These are phyloP conservation scores for Cantharis rustica DNA, from an alignment of 2,888 invertebrate genomes.

Conservation along the genomic window DNA sequence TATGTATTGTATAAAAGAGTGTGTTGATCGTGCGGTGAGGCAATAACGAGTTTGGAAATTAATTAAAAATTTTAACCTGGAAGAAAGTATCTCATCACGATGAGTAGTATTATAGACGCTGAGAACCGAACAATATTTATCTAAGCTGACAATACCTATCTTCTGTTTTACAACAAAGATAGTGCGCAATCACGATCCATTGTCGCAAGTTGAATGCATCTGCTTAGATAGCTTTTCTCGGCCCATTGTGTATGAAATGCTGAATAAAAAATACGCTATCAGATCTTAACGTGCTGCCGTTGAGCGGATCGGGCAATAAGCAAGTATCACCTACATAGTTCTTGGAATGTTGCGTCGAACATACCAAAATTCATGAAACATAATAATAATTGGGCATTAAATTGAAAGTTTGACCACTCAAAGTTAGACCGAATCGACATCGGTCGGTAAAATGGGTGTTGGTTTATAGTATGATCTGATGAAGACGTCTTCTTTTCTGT, in stretches of 20 bases:
- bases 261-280: slow-evolving; percentile 37
- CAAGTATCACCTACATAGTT: slow-evolving; percentile 31
- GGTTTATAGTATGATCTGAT: slow-evolving; percentile 37
- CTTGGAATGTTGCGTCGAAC: slow-evolving; percentile 15
- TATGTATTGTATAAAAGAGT: background rate
- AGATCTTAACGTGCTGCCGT: slow-evolving; percentile 16
- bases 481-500: slow-evolving; percentile 51
- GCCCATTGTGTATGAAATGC: slow-evolving; percentile 31
- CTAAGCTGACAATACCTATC: slow-evolving; percentile 50
- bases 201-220: slow-evolving; percentile 47
- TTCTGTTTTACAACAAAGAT: slow-evolving; percentile 49
- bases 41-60: background rate
- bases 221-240: slow-evolving; percentile 34
- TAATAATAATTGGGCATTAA: slow-evolving; percentile 33
- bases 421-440: slow-evolving; percentile 23
- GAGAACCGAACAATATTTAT: slow-evolving; percentile 49
- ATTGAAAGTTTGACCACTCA: slow-evolving; percentile 22
- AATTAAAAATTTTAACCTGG: slow-evolving; percentile 1
- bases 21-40: background rate
- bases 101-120: slow-evolving; percentile 40
- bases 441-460: slow-evolving; percentile 32
- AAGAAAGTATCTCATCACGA: slow-evolving; percentile 14
- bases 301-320: slow-evolving; percentile 3
- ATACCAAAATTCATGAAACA: slow-evolving; percentile 32
- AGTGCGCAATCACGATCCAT: slow-evolving; percentile 52